Evolutionary conservation across 2,113 vertebrate species (phyloP).

Genomic region (Andinoacara biseriatus): DNA sequence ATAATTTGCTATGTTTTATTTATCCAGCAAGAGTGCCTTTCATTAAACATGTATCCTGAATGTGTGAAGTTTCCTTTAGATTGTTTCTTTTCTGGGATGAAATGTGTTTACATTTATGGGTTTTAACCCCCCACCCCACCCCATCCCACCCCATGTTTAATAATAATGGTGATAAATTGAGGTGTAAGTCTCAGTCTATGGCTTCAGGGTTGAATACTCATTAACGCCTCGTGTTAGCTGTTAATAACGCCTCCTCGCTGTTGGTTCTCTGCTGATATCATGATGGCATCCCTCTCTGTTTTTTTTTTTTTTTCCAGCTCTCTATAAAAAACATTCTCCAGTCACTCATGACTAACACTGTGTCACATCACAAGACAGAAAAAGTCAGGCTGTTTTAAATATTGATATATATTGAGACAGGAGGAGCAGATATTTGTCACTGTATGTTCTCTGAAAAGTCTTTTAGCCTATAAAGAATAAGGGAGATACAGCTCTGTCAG

Average conservation of each 20-base stretch:
- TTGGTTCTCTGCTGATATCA: constrained; percentile 8
- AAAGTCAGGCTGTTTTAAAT: background rate
- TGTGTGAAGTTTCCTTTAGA: constrained; percentile 13
- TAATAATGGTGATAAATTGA: constrained; percentile 28
- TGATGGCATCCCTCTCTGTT: constrained; percentile 4
- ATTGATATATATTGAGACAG: background rate
- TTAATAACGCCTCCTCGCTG: constrained; percentile 35
- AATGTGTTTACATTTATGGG: background rate
- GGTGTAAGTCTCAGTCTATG: constrained; percentile 24
- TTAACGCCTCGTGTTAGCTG: constrained; percentile 46
- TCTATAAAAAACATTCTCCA: background rate
- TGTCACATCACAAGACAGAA: constrained; percentile 20
- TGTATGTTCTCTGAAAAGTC: constrained; percentile 3
- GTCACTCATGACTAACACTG: constrained; percentile 7
- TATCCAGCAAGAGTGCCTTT: constrained; percentile 81
- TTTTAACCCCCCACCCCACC: background rate
- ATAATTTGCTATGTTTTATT: constrained; percentile 71
- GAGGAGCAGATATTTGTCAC: constrained; percentile 24
- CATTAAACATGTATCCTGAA: constrained; percentile 76
- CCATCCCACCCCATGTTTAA: background rate
- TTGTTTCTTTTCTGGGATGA: constrained; percentile 4
- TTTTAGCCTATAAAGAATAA: constrained; percentile 10
- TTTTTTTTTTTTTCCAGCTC: background rate
- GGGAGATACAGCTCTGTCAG: background rate
- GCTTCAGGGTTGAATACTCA: constrained; percentile 30